Evolutionary conservation across 2,113 vertebrate genomes (phyloP).

Genomic region (Glareola pratincola): DNA sequence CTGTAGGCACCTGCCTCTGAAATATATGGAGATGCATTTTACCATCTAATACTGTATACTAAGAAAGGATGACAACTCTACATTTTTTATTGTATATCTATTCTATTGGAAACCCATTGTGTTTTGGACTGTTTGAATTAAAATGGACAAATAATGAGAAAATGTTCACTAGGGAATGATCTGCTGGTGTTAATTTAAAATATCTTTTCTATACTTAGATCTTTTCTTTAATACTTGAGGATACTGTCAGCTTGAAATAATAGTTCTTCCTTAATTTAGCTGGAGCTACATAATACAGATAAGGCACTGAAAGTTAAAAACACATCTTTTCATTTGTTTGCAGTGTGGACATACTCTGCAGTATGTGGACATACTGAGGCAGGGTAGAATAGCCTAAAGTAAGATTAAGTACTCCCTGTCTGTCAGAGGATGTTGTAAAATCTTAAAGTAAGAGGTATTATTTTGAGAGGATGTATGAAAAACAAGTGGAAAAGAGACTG

Average conservation of each 20-base stretch:
- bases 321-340: neutral
- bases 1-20: neutral
- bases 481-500: neutral
- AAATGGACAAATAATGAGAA: neutral
- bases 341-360: neutral
- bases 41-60: neutral
- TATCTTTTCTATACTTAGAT: neutral
- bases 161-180: neutral
- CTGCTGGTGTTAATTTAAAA: neutral
- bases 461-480: neutral
- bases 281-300: neutral
- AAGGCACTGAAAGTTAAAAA: neutral
- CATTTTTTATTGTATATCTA: neutral
- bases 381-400: neutral
- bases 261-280: neutral
- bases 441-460: neutral
- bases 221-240: neutral
- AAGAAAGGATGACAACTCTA: neutral
- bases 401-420: neutral
- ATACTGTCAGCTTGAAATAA: neutral
- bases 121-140: neutral
- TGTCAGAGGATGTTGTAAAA: neutral
- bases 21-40: neutral
- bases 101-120: neutral
- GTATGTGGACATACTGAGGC: too few relatives aligned